Conservation (phyloP, 30 jellyfish, hydroid and myxozoan genomes). For the Aurelia aurita complex sp. Pacific region DNA sequence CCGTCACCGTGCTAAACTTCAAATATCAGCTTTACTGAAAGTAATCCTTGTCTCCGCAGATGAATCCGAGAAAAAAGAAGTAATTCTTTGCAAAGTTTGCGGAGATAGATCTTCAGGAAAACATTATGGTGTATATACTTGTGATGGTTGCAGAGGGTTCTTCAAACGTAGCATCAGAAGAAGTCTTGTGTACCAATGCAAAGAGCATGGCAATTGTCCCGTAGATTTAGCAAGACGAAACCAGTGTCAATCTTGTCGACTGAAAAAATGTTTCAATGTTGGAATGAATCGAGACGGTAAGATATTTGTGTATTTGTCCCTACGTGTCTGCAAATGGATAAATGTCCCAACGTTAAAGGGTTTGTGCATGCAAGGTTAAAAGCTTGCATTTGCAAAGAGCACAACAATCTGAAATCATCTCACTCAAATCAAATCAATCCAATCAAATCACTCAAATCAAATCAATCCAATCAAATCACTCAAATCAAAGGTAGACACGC, state of each 20-base stretch:
- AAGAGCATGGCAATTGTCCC: conserved; percentile 94
- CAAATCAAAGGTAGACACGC: too few species aligned
- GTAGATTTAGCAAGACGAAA: conserved; percentile 96
- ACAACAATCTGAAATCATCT: too few species aligned
- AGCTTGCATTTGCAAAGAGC: too few species aligned
- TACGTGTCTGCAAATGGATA: too few species aligned
- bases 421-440: too few species aligned
- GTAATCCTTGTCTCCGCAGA: conserved; percentile 9
- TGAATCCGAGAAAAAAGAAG: conserved; percentile 68
- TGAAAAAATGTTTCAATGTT: conserved; percentile 90
- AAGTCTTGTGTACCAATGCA: conserved; percentile 83
- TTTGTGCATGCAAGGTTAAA: too few species aligned
- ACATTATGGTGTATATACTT: conserved; percentile 97
- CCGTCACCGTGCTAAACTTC: too few species aligned
- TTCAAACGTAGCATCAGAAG: conserved; percentile 96
- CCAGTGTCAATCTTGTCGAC: conserved; percentile 97
- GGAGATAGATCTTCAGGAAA: conserved; percentile 99
- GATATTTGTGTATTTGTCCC: conserved; percentile 1
- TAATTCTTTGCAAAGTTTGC: conserved; percentile 92
- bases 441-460: too few species aligned
- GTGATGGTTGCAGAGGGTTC: conserved; percentile 99
- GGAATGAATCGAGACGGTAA: conserved; percentile 98
- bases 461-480: too few species aligned
- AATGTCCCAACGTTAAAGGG: too few species aligned
- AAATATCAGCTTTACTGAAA: too few species aligned